Conservation (phyloP, 2,888 invertebrate species). For the Harpagoxenus sublaevis region DNA sequence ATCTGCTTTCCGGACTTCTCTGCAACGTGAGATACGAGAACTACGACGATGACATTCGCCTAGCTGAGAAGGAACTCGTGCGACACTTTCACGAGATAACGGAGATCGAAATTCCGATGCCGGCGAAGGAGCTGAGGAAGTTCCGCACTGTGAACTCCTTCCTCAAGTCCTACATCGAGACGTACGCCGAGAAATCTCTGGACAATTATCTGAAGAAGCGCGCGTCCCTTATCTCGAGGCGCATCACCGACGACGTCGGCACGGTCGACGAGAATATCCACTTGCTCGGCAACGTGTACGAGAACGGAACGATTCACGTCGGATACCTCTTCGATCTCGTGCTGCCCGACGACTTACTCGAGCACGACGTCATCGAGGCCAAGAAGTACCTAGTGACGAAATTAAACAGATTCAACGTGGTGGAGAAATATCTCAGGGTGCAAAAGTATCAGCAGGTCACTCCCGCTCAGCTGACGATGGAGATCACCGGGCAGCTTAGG, state of each 20-base stretch:
- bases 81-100: not conserved
- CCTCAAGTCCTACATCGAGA: conserved; percentile 60
- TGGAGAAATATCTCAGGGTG: conserved; percentile 65
- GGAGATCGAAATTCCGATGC: not conserved
- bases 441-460: conserved; percentile 72
- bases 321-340: conserved; percentile 74
- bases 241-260: conserved; percentile 67
- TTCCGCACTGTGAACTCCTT: conserved; percentile 58
- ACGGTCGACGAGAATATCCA: conserved; percentile 73
- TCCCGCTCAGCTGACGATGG: conserved; percentile 73
- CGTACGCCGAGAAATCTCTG: not conserved
- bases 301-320: conserved; percentile 71
- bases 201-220: conserved; percentile 13
- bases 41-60: conserved; percentile 69
- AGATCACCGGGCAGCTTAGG: conserved; percentile 71
- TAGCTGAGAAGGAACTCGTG: conserved; percentile 67
- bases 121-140: not conserved
- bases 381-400: conserved; percentile 67
- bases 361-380: conserved; percentile 71
- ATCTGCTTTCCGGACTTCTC: conserved; percentile 24
- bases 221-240: conserved; percentile 62
- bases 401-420: conserved; percentile 56
- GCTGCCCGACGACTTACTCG: conserved; percentile 70
- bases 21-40: conserved; percentile 32
- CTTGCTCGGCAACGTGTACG: conserved; percentile 72